Evolutionary conservation across 2,113 vertebrate species (phyloP), one percentile per base, ranked within the genome.

Genomic region (Geococcyx californianus): DNA sequence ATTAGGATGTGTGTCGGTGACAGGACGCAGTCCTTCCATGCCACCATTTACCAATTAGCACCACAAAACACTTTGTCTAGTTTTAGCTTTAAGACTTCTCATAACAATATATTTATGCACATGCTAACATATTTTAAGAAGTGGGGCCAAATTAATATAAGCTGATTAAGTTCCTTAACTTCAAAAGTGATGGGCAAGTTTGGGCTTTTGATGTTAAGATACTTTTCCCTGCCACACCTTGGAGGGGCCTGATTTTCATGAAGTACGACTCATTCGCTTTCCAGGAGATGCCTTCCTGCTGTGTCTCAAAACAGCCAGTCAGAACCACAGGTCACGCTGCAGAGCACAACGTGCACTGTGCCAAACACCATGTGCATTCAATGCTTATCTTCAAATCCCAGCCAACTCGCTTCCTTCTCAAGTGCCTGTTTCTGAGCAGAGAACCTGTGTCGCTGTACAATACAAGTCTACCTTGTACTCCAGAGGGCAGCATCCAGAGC

Each of bases 31-130:
- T 62, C 74, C 16, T 77, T 58, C 76, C 36, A 20, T 14, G 68
- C 25, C 36, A 28, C 33, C 44, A 34, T 26, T 76, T 72, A 69
- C 49, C 51, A 77, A 84, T 70, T 69, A 89, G 63, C 84, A 67
- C 87, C 67, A 81, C 73, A 95, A 55, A 91, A 93, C n/a, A 18
- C 1, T 3, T 1, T 33, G 38, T 23, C 45, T 62, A 3, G 11
- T 36, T 88, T 80, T 70, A 95, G 67, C 83, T 84, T 80, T 58
- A 81, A 93, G 88, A 60, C 29, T 70, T 88, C 86, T 75, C 14
- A 3, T 34, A 73, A 90, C 45, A 54, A 31, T 9, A 1, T 12
- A 66, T 49, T 58, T 85, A 95, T 40, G 31, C 16, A 92, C n/a
- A 91, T 31, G 17, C 26, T 77, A 49, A 83, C 33, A 64, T 15